phyloP scores from a whole-genome alignment of 35 echinoderm and acorn worm species.

The Apostichopus japonicus region DNA sequence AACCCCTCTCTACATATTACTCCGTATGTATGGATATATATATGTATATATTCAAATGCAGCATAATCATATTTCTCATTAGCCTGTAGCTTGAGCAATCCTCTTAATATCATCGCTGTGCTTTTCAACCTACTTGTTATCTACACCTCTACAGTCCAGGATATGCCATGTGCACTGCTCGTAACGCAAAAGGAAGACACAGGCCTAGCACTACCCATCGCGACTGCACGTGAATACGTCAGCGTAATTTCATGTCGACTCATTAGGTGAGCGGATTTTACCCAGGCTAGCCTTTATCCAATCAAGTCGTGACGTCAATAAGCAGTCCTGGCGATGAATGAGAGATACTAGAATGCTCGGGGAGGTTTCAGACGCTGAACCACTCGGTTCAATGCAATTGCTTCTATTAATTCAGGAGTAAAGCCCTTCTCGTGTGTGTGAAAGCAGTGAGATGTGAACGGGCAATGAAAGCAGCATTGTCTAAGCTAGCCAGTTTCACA shows the following conservation, averaged over 20 bases:
- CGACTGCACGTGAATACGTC: slow-evolving; percentile 20
- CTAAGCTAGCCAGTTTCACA: no score
- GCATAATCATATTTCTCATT: slow-evolving; percentile 1
- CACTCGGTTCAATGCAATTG: slow-evolving; percentile 7
- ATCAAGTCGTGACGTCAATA: slow-evolving; percentile 37
- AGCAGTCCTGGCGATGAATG: slow-evolving; percentile 34
- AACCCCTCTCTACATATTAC: neutral
- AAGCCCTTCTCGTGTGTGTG: slow-evolving; percentile 20
- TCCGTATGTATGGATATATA: neutral
- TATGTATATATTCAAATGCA: neutral
- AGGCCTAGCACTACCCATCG: neutral
- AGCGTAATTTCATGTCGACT: slow-evolving; percentile 32
- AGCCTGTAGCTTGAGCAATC: slow-evolving; percentile 4
- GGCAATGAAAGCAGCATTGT: no score
- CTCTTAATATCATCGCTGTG: slow-evolving; percentile 1
- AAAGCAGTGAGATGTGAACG: neutral
- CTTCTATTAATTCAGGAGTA: slow-evolving; percentile 35
- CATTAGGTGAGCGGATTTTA: slow-evolving; percentile 50
- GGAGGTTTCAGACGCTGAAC: neutral
- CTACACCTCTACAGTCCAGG: neutral
- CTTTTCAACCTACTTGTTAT: neutral
- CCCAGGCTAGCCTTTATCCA: slow-evolving; percentile 51
- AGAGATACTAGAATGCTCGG: slow-evolving; percentile 39
- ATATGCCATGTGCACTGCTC: slow-evolving; percentile 1
- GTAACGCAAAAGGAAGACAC: neutral